A percentile compares a stretch with the other conserved stretches of the same genome.
phyloP scores from a whole-genome alignment of 2,797 vertebrate species.

The Sebastiscus tertius region DNA sequence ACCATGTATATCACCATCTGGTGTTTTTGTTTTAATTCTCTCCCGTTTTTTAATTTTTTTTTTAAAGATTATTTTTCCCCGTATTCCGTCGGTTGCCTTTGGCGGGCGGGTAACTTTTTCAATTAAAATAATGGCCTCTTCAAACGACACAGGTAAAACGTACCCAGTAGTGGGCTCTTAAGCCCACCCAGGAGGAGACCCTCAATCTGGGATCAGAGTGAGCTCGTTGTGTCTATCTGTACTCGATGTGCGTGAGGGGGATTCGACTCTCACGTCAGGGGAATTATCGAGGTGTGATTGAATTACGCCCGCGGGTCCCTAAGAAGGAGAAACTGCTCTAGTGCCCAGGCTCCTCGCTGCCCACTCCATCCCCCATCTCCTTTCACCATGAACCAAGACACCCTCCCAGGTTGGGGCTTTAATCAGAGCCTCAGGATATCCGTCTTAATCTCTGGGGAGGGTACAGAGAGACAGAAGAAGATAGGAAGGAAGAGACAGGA shows the following conservation, averaged over 20 bases:
- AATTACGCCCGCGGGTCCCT: slow-evolving; percentile 64
- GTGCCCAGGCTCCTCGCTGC: slow-evolving; percentile 13
- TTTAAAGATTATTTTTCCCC: background rate
- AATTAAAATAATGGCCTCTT: slow-evolving; percentile 76
- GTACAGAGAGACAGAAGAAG: slow-evolving; percentile 15
- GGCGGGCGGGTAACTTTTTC: slow-evolving; percentile 70
- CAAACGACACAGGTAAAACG: slow-evolving; percentile 66
- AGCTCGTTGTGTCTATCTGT: slow-evolving; percentile 62
- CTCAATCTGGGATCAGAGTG: slow-evolving; percentile 63
- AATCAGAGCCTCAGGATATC: slow-evolving; percentile 68
- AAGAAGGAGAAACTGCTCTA: slow-evolving; percentile 47
- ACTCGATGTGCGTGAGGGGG: slow-evolving; percentile 53
- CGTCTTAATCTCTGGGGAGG: slow-evolving; percentile 52
- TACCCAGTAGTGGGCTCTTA: slow-evolving; percentile 65
- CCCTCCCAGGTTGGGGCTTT: slow-evolving; percentile 52
- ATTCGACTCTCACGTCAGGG: slow-evolving; percentile 65
- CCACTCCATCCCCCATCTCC: background rate
- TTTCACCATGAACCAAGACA: slow-evolving; percentile 45
- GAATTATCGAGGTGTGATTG: slow-evolving; percentile 79
- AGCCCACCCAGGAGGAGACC: slow-evolving; percentile 72
- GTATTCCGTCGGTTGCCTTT: slow-evolving; percentile 57
- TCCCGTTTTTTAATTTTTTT: slow-evolving; percentile 10
- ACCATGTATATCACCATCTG: slow-evolving; percentile 80
- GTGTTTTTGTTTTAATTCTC: slow-evolving; percentile 73
- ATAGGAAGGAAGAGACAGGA: slow-evolving; percentile 13